These are phyloP conservation scores for Erithacus rubecula DNA, from an alignment of 2,797 vertebrate species.

Conservation along the genomic window DNA sequence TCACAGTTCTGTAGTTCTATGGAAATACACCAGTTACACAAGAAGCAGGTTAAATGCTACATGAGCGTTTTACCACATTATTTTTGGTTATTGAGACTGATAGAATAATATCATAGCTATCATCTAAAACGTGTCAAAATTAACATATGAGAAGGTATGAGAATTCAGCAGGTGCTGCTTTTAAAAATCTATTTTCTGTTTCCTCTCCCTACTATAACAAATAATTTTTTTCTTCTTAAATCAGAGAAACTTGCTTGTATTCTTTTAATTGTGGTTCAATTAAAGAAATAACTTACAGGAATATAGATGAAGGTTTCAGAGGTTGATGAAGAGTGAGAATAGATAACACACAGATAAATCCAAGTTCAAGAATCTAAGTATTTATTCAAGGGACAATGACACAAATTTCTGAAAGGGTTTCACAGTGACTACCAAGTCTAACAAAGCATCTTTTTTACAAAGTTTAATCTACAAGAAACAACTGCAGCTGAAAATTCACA, in stretches of 20 bases:
- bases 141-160: background rate
- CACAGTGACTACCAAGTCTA: background rate
- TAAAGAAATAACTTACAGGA: background rate
- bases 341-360: background rate
- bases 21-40: background rate
- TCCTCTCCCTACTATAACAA: background rate
- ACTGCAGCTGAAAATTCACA: background rate
- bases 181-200: background rate
- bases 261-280: background rate
- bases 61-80: background rate
- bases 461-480: background rate
- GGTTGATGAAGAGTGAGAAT: background rate
- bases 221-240: background rate
- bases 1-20: background rate
- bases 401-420: background rate
- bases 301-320: background rate
- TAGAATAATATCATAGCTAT: background rate
- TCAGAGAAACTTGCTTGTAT: background rate
- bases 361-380: background rate
- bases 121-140: background rate
- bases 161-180: background rate
- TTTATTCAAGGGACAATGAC: background rate
- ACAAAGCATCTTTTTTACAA: background rate
- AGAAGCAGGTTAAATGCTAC: background rate
- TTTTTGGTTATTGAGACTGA: background rate